Evolutionary conservation across 2,113 vertebrate genomes (phyloP).

Genomic region (Synodontis membranacea): DNA sequence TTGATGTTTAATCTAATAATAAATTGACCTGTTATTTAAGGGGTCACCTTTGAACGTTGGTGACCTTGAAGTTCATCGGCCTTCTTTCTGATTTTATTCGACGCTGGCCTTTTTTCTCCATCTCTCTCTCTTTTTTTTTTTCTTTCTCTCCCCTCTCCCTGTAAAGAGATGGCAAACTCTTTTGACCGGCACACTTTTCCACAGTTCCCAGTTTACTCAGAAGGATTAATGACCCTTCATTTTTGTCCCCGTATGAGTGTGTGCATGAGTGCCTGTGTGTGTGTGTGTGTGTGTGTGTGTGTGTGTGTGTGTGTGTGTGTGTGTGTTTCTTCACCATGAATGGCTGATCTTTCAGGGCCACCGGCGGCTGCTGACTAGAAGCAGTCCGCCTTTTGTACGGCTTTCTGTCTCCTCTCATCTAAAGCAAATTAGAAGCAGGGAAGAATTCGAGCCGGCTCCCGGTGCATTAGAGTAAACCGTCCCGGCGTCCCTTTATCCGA

Average conservation of each 20-base stretch:
- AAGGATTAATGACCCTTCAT: slow-evolving; percentile 88
- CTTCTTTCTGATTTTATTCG: slow-evolving; percentile 5
- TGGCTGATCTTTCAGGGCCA: slow-evolving; percentile 85
- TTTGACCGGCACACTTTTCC: slow-evolving; percentile 89
- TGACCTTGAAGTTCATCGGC: slow-evolving; percentile 49
- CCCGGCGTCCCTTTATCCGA: slow-evolving; percentile 73
- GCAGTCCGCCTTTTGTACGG: slow-evolving; percentile 92
- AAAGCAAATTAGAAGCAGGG: slow-evolving; percentile 91
- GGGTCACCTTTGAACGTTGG: slow-evolving; percentile 52
- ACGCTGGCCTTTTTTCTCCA: slow-evolving; percentile 46
- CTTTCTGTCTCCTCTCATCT: slow-evolving; percentile 91
- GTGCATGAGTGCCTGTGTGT: slow-evolving; percentile 47
- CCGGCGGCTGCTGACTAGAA: slow-evolving; percentile 81
- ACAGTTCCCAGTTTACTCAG: slow-evolving; percentile 83
- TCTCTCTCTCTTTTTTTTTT: slow-evolving; percentile 13
- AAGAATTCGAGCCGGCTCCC: slow-evolving; percentile 76
- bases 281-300: slow-evolving; percentile 28
- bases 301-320: slow-evolving; percentile 34
- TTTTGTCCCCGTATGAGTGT: slow-evolving; percentile 65
- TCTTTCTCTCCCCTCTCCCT: slow-evolving; percentile 21
- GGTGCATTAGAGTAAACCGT: slow-evolving; percentile 78
- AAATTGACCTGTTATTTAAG: slow-evolving; percentile 64
- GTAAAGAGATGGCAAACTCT: slow-evolving; percentile 60
- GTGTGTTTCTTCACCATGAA: slow-evolving; percentile 78
- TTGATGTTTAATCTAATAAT: slow-evolving; percentile 61